A percentile compares a stretch with the other conserved stretches of the same genome.
Conservation (phyloP, 2,113 vertebrate genomes). For the Cricetomys ansorgei region DNA sequence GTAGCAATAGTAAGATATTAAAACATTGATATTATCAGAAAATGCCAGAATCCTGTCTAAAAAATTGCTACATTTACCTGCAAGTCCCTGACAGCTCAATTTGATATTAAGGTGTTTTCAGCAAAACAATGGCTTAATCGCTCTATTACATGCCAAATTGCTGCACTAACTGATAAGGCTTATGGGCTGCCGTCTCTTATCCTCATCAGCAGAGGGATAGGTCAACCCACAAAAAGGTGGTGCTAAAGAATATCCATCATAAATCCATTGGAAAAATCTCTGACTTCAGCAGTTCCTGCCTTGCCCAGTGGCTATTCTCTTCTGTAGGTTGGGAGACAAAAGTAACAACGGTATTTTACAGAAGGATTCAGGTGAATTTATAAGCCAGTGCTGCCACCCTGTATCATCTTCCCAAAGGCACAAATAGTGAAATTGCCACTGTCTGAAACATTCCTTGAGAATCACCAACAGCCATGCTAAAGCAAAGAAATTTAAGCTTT, state of each 20-base stretch:
- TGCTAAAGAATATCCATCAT: conserved; percentile 6
- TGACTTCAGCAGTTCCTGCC: background rate
- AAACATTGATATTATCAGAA: conserved; percentile 68
- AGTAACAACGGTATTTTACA: background rate
- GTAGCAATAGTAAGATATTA: conserved; percentile 54
- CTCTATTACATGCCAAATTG: conserved; percentile 48
- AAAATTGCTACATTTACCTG: conserved; percentile 65
- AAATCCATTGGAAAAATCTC: conserved; percentile 49
- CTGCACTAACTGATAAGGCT: conserved; percentile 68
- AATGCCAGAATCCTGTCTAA: conserved; percentile 40
- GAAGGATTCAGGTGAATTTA: background rate
- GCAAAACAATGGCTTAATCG: conserved; percentile 72
- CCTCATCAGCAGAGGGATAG: background rate
- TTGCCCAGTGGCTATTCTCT: background rate
- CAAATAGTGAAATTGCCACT: background rate
- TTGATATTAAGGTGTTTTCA: conserved; percentile 45
- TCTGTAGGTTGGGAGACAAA: background rate
- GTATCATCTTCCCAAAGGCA: background rate
- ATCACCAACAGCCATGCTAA: background rate
- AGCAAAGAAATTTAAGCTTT: background rate
- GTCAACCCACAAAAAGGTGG: conserved; percentile 19
- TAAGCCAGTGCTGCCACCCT: background rate
- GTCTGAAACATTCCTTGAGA: background rate
- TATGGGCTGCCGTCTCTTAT: background rate
- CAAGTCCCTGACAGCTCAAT: conserved; percentile 69